A percentile compares a stretch with the other conserved stretches of the same genome.
phyloP scores from a whole-genome alignment of 1,140 invertebrate genomes.

The Berghia stephanieae region DNA sequence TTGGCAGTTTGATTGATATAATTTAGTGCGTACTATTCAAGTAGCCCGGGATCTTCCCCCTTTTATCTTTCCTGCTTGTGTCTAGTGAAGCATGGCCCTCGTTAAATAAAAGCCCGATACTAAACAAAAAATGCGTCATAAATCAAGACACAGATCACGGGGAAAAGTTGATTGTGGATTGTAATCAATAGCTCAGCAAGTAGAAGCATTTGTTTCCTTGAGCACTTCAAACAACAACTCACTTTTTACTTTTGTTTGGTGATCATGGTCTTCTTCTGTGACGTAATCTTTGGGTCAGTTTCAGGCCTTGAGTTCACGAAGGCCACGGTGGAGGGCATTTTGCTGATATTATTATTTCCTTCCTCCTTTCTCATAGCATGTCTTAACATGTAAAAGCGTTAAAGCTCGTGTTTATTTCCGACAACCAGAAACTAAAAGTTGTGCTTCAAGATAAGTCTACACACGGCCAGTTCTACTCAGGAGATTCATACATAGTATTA shows the following conservation, averaged over 20 bases:
- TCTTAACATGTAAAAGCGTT: neutral
- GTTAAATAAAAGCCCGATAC: neutral
- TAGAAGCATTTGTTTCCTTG: too few relatives aligned
- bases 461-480: slow-evolving; percentile 81
- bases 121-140: neutral
- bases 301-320: neutral
- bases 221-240: too few relatives aligned
- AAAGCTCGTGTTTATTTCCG: neutral
- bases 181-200: too few relatives aligned
- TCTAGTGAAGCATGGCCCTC: neutral
- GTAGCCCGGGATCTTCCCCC: too few relatives aligned
- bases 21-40: too few relatives aligned
- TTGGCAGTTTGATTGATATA: too few relatives aligned
- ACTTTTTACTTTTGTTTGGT: too few relatives aligned
- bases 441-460: slow-evolving; percentile 68
- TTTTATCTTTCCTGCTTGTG: too few relatives aligned
- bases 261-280: too few relatives aligned
- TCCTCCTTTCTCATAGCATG: neutral
- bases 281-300: too few relatives aligned
- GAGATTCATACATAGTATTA: slow-evolving; percentile 86
- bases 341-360: neutral
- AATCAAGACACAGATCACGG: too few relatives aligned
- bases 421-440: slow-evolving; percentile 78
- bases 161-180: too few relatives aligned
- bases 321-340: neutral